Base-by-base conservation (phyloP, 2,888 invertebrate species). In the Mayetiola destructor region DNA sequence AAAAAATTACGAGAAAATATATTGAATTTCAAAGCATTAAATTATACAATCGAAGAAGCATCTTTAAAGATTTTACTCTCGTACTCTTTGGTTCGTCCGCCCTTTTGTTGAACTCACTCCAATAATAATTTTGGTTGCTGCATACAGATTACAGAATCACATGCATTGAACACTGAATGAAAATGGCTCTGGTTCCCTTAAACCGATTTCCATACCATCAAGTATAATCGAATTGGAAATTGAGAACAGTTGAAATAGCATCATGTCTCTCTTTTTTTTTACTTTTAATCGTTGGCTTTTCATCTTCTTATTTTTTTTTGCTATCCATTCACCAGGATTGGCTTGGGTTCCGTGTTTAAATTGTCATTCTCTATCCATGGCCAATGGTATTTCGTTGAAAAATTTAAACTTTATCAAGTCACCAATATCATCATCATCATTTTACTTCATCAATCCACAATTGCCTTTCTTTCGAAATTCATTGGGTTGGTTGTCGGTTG, bases 251-350 rank as follows among this genome's bases (percentile, higher is more conserved):
- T 30, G 27, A 37, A 57, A 57, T 57, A 57, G 53, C 53, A 57
- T 53, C 57, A 52, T 52, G 57, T 53, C 57, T 57, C 48, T 57
- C n/a, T n/a, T n/a, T n/a, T n/a, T n/a, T 57, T 57, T 29, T 29
- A 37, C 40, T 37, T 55, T 55, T 35, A 37, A 36, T 55, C 56
- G 56, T 39, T 20, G 20, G 32, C 8, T 12, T 32, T 32, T 32
- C 32, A 9, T n/a, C n/a, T n/a, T n/a, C n/a, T n/a, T n/a, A n/a
- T n/a, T n/a, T n/a, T n/a, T n/a, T n/a, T n/a, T n/a, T n/a, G n/a
- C n/a, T n/a, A n/a, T n/a, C n/a, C n/a, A n/a, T n/a, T n/a, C n/a
- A n/a, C n/a, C n/a, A n/a, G n/a, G n/a, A n/a, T n/a, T n/a, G n/a
- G n/a, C n/a, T n/a, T n/a, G n/a, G n/a, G n/a, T n/a, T n/a, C n/a